Evolutionary conservation across 2,797 vertebrate species (phyloP).

Genomic region (Neoniphon sammara): DNA sequence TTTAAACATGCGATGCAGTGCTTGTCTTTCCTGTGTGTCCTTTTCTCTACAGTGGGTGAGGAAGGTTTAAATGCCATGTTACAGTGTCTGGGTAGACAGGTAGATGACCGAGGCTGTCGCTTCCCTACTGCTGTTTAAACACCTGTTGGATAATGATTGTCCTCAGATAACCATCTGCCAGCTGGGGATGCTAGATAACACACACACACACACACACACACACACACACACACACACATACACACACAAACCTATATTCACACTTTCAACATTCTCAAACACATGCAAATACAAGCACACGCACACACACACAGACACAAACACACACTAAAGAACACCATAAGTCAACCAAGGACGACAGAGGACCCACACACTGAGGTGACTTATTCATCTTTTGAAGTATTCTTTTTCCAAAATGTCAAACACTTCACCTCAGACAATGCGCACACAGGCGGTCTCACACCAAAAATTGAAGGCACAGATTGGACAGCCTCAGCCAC

Average conservation of each 20-base stretch:
- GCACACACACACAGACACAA: background rate
- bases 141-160: conserved; percentile 74
- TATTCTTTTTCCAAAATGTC: conserved; percentile 67
- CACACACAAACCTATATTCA: conserved; percentile 3
- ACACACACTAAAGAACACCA: conserved; percentile 6
- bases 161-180: conserved; percentile 72
- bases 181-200: conserved; percentile 62
- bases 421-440: conserved; percentile 61
- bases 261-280: background rate
- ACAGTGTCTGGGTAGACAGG: conserved; percentile 54
- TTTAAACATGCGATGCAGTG: conserved; percentile 18
- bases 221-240: background rate
- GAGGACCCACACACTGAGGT: conserved; percentile 45
- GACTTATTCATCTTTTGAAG: conserved; percentile 61
- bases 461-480: conserved; percentile 43
- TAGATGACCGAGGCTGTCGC: conserved; percentile 39
- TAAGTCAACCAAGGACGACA: conserved; percentile 50
- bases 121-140: conserved; percentile 71
- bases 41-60: conserved; percentile 48
- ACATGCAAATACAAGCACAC: background rate
- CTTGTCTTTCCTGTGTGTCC: conserved; percentile 52
- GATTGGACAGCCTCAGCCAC: conserved; percentile 49
- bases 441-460: conserved; percentile 26
- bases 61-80: conserved; percentile 41
- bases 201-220: conserved; percentile 26